Percentiles rank a stretch among this genome's conserved stretches.
Conservation (phyloP, 1,140 invertebrate genomes). For the Penaeus indicus region DNA sequence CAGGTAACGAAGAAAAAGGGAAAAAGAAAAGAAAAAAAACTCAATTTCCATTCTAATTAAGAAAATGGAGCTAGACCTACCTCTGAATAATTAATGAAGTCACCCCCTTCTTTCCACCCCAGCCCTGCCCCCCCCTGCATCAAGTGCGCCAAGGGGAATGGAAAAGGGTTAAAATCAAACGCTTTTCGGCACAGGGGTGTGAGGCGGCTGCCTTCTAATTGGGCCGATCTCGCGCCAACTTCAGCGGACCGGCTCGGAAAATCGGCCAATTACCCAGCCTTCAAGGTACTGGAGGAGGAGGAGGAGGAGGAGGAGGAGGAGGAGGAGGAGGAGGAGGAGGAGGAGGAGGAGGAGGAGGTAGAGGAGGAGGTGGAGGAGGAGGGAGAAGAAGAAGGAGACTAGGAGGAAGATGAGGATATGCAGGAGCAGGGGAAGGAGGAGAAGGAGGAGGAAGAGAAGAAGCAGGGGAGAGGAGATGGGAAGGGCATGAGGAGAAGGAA, state of each 20-base stretch:
- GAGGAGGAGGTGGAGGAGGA: too few species aligned
- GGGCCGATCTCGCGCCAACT: constrained; percentile 53
- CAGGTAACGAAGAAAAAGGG: too few species aligned
- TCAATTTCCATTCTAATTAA: constrained; percentile 44
- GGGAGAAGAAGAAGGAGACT: background rate
- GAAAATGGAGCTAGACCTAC: constrained; percentile 32
- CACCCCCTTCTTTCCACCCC: background rate
- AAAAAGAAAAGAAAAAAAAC: background rate
- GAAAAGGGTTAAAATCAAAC: constrained; percentile 53
- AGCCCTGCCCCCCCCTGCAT: background rate
- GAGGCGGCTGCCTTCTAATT: constrained; percentile 38
- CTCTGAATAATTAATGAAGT: constrained; percentile 44
- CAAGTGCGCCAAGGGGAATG: constrained; percentile 33
- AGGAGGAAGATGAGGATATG: background rate
- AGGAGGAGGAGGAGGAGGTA: background rate
- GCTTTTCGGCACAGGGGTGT: constrained; percentile 41
- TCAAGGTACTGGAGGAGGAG: background rate
- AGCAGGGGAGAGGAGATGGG: background rate
- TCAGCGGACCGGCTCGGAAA: constrained; percentile 54
- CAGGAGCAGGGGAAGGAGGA: background rate
- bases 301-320: background rate
- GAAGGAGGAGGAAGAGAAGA: background rate
- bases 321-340: background rate
- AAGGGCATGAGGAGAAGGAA: background rate
- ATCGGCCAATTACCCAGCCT: constrained; percentile 46